These are phyloP conservation scores for Drosophila picticornis DNA, from an alignment of 2,888 invertebrate species.

Conservation along the genomic window DNA sequence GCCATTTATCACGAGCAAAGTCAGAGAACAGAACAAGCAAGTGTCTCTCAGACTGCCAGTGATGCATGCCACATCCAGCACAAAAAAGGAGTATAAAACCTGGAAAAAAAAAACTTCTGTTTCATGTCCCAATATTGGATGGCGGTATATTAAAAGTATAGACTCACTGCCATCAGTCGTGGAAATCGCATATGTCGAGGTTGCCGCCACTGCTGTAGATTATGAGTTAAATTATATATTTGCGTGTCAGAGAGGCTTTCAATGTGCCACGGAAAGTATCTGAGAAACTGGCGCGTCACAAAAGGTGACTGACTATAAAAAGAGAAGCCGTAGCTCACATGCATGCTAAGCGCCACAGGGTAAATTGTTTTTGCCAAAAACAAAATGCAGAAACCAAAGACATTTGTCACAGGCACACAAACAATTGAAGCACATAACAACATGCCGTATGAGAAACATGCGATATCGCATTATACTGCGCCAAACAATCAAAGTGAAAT, in stretches of 20 bases:
- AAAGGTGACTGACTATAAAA: slow-evolving; percentile 59
- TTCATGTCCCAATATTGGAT: slow-evolving; percentile 69
- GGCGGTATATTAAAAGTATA: slow-evolving; percentile 73
- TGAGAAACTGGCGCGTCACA: slow-evolving; percentile 54
- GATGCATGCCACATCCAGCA: slow-evolving; percentile 52
- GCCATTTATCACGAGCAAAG: slow-evolving; percentile 63
- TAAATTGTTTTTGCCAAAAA: slow-evolving; percentile 62
- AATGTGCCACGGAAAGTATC: slow-evolving; percentile 52
- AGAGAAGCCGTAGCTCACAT: slow-evolving; percentile 51
- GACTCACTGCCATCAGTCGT: slow-evolving; percentile 58
- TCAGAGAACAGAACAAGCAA: slow-evolving; percentile 47
- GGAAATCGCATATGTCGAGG: slow-evolving; percentile 58
- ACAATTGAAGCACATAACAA: slow-evolving; percentile 42
- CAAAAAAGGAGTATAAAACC: slow-evolving; percentile 8
- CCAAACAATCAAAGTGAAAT: slow-evolving; percentile 80
- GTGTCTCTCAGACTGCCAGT: slow-evolving; percentile 44
- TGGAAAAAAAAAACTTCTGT: slow-evolving; percentile 46
- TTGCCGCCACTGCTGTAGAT: slow-evolving; percentile 55
- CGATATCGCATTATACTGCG: slow-evolving; percentile 81
- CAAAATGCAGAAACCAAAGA: slow-evolving; percentile 58
- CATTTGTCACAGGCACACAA: slow-evolving; percentile 71
- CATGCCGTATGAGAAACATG: slow-evolving; percentile 80
- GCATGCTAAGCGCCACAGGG: slow-evolving; percentile 50
- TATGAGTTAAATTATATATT: slow-evolving; percentile 80
- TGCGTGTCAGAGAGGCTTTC: slow-evolving; percentile 72